Evolutionary conservation across 2,888 invertebrate genomes (phyloP).

Genomic region (Caenorhabditis panamensis): DNA sequence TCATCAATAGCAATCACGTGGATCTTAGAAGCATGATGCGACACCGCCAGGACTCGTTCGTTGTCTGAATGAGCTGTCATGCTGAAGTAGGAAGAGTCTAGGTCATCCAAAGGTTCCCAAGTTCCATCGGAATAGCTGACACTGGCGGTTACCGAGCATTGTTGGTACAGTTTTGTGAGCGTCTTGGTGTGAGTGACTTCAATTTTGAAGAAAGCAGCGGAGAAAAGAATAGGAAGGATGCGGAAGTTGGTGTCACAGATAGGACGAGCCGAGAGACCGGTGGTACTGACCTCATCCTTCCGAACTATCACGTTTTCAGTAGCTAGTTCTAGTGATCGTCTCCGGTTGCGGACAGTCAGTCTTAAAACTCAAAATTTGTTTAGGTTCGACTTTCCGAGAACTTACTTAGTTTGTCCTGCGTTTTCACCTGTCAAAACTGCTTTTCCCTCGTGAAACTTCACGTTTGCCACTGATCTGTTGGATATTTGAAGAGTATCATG

Average conservation of each 20-base stretch:
- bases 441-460: constrained; percentile 62
- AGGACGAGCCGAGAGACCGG: constrained; percentile 54
- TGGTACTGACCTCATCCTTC: constrained; percentile 35
- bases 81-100: constrained; percentile 62
- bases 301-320: constrained; percentile 41
- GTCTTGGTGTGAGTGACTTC: constrained; percentile 34
- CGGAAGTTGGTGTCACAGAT: constrained; percentile 44
- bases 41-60: constrained; percentile 68
- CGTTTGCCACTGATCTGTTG: constrained; percentile 55
- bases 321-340: constrained; percentile 39
- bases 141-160: constrained; percentile 68
- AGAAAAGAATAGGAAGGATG: constrained; percentile 55
- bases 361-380: constrained; percentile 8
- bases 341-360: constrained; percentile 42
- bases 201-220: constrained; percentile 50
- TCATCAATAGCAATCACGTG: constrained; percentile 57
- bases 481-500: constrained; percentile 51
- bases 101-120: constrained; percentile 67
- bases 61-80: constrained; percentile 68
- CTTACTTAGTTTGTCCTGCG: constrained; percentile 64
- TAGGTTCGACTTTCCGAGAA: not conserved
- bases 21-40: constrained; percentile 61
- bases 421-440: constrained; percentile 67
- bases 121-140: constrained; percentile 74
- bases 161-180: constrained; percentile 60